Base-by-base conservation (phyloP, 1,140 invertebrate species). In the Hestina assimilis region DNA sequence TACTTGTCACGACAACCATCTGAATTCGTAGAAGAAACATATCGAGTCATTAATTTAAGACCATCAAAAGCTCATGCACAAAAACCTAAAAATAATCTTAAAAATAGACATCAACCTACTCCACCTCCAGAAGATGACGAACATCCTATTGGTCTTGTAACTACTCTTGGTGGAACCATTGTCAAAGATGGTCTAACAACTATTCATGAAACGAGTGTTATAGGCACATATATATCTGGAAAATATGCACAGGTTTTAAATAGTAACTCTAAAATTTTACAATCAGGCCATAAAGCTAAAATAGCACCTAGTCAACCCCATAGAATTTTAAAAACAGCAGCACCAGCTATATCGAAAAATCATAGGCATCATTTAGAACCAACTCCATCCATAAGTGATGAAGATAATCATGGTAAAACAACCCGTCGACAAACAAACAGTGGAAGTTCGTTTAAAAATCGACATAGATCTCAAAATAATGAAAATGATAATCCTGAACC, bases 141-240 rank as follows among this genome's bases (percentile, higher is more conserved):
- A 46, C 93, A 94, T 85, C 93, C 94, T 2, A 92, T 94, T 1
- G 94, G 94, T 1, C 82, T 96, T 28, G 94, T 96, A 0, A 96
- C 95, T 1, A 94, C 93, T 69, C 88, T 96, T 4, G 94, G 94
- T 24, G 95, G 95, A 14, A 96, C 94, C 1, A 92, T 96, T 23
- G 92, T 96, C 2, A 93, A 95, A 70, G 93, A 96, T 73, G 95
- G 95, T 1, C 71, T 93, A 0, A 96, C 95, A 0, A 96, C 95
- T 1, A 92, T 96, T 5, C 94, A 96, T 69, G 95, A 96, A 87
- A 96, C 95, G 0, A 95, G 93, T 72, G 95, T 96, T 8, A 94
- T 96, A 67, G 95, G 95, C 2, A 96, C 95, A 4, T 95, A 94
- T 69, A 95, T 96, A 65, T 94, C 94, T 47, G 95, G 95, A 45